phyloP scores from a whole-genome alignment of 1,140 invertebrate species.

The Spodoptera frugiperda region DNA sequence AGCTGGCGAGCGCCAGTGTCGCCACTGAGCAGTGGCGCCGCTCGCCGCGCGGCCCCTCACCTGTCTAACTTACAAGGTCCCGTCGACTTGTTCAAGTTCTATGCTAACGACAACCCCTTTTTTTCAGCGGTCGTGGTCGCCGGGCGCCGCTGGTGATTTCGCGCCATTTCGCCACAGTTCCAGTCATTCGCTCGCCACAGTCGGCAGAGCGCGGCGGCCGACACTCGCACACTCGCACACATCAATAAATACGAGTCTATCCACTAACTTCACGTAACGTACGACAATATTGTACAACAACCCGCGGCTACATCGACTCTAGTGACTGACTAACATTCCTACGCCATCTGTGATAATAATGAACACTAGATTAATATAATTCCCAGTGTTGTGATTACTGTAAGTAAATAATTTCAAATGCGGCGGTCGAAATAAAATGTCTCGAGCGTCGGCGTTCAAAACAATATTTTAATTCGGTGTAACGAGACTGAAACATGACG shows the following conservation, averaged over 20 bases:
- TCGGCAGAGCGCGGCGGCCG: slow-evolving; percentile 32
- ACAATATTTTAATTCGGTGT: slow-evolving; percentile 61
- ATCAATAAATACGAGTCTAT: not conserved
- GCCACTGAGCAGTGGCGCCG: not conserved
- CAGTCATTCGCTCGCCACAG: slow-evolving; percentile 33
- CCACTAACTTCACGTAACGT: not conserved
- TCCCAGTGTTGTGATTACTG: slow-evolving; percentile 42
- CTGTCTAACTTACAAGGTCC: slow-evolving; percentile 5
- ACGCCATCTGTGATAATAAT: slow-evolving; percentile 51
- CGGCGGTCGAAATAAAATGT: slow-evolving; percentile 63
- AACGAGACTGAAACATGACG: slow-evolving; percentile 70
- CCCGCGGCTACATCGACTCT: slow-evolving; percentile 13
- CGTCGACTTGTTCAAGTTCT: not conserved
- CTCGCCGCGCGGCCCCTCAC: not conserved
- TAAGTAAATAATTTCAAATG: slow-evolving; percentile 41
- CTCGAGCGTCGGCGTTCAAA: slow-evolving; percentile 69
- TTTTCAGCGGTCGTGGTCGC: not conserved
- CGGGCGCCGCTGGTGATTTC: slow-evolving; percentile 19
- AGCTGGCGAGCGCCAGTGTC: not conserved
- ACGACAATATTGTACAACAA: slow-evolving; percentile 16
- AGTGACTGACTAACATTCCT: slow-evolving; percentile 41
- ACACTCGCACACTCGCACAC: not conserved
- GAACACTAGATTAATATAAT: slow-evolving; percentile 36
- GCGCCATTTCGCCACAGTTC: slow-evolving; percentile 32
- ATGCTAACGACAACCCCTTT: slow-evolving; percentile 35